phyloP scores from a whole-genome alignment of 2,888 invertebrate species.

The Coelinius sp. region DNA sequence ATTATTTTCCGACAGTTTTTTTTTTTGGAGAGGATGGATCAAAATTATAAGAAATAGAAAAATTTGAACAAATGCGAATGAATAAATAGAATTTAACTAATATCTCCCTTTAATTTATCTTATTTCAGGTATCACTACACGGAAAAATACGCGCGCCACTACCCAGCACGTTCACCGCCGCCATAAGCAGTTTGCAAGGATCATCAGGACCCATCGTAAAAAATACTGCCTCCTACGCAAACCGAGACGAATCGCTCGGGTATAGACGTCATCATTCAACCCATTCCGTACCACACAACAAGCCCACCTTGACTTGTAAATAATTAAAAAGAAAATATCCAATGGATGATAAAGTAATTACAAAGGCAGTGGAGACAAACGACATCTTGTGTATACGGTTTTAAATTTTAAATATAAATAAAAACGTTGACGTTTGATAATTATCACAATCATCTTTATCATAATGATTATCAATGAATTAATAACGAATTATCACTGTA shows the following conservation, averaged over 20 bases:
- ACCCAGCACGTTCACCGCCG: conserved; percentile 26
- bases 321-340: background rate
- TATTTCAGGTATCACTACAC: conserved; percentile 60
- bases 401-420: background rate
- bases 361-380: conserved; percentile 3
- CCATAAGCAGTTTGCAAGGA: conserved; percentile 21
- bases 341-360: conserved; percentile 12
- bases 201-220: conserved; percentile 9
- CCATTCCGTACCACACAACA: background rate
- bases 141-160: conserved; percentile 44
- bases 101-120: background rate
- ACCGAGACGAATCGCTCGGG: background rate
- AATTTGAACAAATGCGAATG: too few species aligned
- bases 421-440: conserved; percentile 25
- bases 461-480: conserved; percentile 14
- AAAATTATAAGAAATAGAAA: too few species aligned
- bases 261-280: conserved; percentile 2
- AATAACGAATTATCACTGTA: conserved; percentile 24
- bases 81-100: too few species aligned
- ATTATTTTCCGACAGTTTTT: too few species aligned
- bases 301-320: conserved; percentile 19
- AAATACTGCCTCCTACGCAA: conserved; percentile 27
- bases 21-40: too few species aligned
- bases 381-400: background rate
- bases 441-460: conserved; percentile 10